Evolutionary conservation across 2,113 vertebrate species (phyloP).

Genomic region (Cacatua alba): DNA sequence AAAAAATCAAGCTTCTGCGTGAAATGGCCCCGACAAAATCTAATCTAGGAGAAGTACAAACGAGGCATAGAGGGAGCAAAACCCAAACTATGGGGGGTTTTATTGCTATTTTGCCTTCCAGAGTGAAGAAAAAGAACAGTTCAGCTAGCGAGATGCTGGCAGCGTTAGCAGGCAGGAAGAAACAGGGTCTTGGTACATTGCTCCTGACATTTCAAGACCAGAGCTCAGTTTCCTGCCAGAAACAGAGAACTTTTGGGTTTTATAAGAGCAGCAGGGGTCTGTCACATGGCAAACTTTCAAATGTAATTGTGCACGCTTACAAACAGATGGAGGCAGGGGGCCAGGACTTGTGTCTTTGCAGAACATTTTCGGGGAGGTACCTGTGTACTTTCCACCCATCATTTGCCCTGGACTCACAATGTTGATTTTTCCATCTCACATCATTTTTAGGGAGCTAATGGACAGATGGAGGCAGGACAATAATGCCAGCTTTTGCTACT

Average conservation of each 20-base stretch:
- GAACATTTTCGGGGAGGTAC: not conserved
- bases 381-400: not conserved
- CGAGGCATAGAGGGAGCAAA: not conserved
- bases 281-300: not conserved
- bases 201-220: not conserved
- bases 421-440: not conserved
- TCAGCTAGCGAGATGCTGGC: not conserved
- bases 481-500: not conserved
- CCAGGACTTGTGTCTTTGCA: not conserved
- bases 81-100: not conserved
- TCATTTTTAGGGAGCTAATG: not conserved
- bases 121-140: not conserved
- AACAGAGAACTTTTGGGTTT: not conserved
- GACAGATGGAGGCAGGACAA: constrained; percentile 23
- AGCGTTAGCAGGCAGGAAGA: not conserved
- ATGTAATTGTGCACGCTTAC: not conserved
- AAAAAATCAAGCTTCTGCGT: not conserved
- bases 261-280: not conserved
- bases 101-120: not conserved
- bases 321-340: not conserved
- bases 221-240: not conserved
- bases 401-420: not conserved
- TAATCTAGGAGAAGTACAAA: not conserved
- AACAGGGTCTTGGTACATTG: not conserved
- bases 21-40: not conserved